Evolutionary conservation across 2,888 invertebrate genomes (phyloP).

Genomic region (Adelognathus sp.): DNA sequence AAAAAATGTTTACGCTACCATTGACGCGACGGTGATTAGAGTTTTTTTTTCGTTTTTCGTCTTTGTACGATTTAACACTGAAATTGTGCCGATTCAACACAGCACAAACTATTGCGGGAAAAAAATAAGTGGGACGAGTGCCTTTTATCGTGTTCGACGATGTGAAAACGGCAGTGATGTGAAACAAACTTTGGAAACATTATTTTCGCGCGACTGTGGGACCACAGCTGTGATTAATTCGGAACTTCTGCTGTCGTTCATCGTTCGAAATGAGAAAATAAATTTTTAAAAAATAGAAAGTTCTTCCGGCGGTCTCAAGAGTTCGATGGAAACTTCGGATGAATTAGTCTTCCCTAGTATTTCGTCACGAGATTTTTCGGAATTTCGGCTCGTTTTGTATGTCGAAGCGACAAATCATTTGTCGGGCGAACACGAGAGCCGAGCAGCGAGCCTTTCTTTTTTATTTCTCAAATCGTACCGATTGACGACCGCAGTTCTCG

Average conservation of each 20-base stretch:
- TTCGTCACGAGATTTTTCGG: background rate
- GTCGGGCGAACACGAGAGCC: constrained; percentile 46
- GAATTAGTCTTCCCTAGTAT: too few species aligned
- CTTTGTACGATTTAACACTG: background rate
- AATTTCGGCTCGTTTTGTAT: background rate
- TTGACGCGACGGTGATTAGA: constrained; percentile 9
- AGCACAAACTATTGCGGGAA: background rate
- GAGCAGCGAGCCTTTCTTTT: constrained; percentile 29
- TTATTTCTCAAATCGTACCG: constrained; percentile 29
- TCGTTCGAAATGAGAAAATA: background rate
- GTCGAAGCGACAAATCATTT: constrained; percentile 9
- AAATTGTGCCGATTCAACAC: constrained; percentile 1
- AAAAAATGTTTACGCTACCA: constrained; percentile 17
- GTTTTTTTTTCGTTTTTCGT: background rate
- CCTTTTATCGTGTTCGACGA: background rate
- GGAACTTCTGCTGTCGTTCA: background rate
- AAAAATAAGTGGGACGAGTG: background rate
- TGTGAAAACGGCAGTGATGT: constrained; percentile 18
- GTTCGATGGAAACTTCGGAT: too few species aligned
- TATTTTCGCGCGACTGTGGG: background rate
- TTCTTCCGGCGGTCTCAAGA: too few species aligned
- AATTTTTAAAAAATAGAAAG: too few species aligned
- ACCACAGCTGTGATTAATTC: background rate
- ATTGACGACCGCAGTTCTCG: background rate
- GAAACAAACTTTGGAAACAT: constrained; percentile 3